Percentiles rank a stretch among this genome's conserved stretches.
phyloP scores from a whole-genome alignment of 2,113 vertebrate species.

The Muntiacus reevesi region DNA sequence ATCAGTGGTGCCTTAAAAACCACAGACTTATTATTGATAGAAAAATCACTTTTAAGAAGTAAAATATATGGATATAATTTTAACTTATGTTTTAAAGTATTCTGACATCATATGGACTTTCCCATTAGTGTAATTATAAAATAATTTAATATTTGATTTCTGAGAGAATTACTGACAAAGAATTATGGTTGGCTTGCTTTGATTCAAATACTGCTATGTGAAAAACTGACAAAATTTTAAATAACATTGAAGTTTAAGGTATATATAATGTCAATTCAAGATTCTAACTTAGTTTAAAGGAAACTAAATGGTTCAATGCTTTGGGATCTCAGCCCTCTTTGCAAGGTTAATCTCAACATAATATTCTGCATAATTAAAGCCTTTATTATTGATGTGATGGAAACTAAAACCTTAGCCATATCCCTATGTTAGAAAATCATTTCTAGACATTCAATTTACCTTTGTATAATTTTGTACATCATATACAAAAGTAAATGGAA shows the following conservation, averaged over 20 bases:
- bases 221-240: slow-evolving; percentile 26
- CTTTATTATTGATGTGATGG: background rate
- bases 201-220: background rate
- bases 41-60: slow-evolving; percentile 55
- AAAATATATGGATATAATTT: slow-evolving; percentile 39
- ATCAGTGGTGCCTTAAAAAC: slow-evolving; percentile 74
- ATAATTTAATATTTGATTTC: slow-evolving; percentile 42
- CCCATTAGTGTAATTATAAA: slow-evolving; percentile 37
- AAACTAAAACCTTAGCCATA: background rate
- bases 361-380: background rate
- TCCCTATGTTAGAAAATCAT: background rate
- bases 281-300: background rate
- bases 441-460: background rate
- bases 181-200: slow-evolving; percentile 42
- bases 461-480: background rate
- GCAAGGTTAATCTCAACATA: background rate
- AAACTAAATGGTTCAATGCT: background rate
- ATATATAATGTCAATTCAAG: background rate
- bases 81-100: slow-evolving; percentile 50
- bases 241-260: background rate
- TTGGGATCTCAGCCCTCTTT: background rate
- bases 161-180: slow-evolving; percentile 28
- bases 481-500: background rate
- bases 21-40: slow-evolving; percentile 67
- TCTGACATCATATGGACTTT: background rate